These are phyloP conservation scores for Ochotona princeps DNA, from an alignment of 2,113 vertebrate genomes.

Conservation along the genomic window DNA sequence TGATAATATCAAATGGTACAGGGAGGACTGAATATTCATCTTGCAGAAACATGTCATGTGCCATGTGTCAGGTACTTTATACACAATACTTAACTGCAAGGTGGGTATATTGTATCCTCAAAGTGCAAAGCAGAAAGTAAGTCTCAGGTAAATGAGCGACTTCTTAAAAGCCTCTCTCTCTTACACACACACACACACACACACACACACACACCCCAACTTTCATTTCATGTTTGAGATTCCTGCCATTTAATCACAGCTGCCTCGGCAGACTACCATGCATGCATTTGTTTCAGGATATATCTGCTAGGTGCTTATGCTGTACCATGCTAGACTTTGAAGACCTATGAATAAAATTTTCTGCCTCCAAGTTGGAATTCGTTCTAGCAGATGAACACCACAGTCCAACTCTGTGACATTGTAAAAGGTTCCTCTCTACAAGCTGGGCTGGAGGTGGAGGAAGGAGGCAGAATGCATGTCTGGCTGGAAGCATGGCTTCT, in stretches of 20 bases:
- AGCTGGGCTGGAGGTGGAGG: neutral
- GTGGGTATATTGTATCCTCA: neutral
- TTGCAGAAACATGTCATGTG: constrained; percentile 30
- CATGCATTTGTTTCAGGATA: neutral
- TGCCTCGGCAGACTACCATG: neutral
- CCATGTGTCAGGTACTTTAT: neutral
- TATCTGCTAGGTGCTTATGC: neutral
- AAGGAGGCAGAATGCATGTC: neutral
- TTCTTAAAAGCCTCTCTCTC: neutral
- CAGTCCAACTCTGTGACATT: neutral
- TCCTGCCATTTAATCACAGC: neutral
- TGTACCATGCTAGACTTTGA: neutral
- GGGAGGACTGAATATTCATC: constrained; percentile 48
- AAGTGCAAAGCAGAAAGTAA: constrained; percentile 34
- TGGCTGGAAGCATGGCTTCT: neutral
- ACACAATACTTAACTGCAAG: neutral
- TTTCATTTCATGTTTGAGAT: neutral
- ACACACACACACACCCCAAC: neutral
- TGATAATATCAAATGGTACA: constrained; percentile 63
- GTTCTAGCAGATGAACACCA: neutral
- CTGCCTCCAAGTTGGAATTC: neutral
- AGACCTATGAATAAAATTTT: neutral
- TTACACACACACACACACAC: neutral
- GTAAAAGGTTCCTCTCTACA: neutral
- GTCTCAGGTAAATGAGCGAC: neutral